Evolutionary conservation across 1,140 invertebrate genomes (phyloP).

Genomic region (Drosophila kanapiae): DNA sequence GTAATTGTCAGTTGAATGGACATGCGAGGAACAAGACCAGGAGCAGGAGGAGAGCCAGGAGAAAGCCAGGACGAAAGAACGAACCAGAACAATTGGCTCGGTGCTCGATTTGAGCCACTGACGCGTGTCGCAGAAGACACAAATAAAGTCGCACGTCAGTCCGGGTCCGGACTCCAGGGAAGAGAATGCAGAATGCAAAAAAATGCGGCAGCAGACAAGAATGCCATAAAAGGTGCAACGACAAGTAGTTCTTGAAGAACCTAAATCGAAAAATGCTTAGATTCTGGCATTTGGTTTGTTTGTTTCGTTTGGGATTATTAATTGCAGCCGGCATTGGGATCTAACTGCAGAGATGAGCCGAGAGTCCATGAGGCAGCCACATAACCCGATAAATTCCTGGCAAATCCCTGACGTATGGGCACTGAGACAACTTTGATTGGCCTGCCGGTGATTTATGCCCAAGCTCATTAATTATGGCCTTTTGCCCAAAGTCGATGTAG

Average conservation of each 20-base stretch:
- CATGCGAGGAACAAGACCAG: slow-evolving; percentile 38
- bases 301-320: slow-evolving; percentile 26
- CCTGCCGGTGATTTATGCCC: slow-evolving; percentile 59
- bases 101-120: slow-evolving; percentile 60
- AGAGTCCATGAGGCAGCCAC: neutral
- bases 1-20: slow-evolving; percentile 75
- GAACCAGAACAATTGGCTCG: slow-evolving; percentile 35
- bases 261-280: neutral
- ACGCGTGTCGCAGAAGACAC: slow-evolving; percentile 71
- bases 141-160: slow-evolving; percentile 62
- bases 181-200: slow-evolving; percentile 15
- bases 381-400: slow-evolving; percentile 25
- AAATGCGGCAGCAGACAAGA: slow-evolving; percentile 16
- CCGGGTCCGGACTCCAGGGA: neutral
- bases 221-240: slow-evolving; percentile 27
- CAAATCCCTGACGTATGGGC: slow-evolving; percentile 30
- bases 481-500: slow-evolving; percentile 32
- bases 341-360: slow-evolving; percentile 4
- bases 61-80: neutral
- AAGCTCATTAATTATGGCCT: slow-evolving; percentile 61
- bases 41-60: neutral
- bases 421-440: slow-evolving; percentile 51
- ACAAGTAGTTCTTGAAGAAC: slow-evolving; percentile 18
- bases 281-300: slow-evolving; percentile 30
- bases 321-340: slow-evolving; percentile 10